A percentile compares a stretch with the other conserved stretches of the same genome.
Evolutionary conservation across 2,888 invertebrate genomes (phyloP).

Genomic region (Amiota communis): DNA sequence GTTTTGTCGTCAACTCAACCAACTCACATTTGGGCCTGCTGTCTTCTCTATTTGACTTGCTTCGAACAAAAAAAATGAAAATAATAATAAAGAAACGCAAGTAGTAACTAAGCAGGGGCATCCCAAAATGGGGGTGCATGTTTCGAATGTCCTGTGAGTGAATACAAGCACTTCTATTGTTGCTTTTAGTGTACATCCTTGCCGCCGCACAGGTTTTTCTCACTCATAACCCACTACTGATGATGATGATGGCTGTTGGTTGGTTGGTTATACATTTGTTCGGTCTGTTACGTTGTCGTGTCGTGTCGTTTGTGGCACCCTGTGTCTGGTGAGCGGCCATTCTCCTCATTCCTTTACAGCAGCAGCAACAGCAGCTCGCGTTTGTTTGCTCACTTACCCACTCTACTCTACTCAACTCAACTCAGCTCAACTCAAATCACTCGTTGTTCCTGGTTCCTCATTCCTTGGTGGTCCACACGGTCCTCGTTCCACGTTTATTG

Average conservation of each 20-base stretch:
- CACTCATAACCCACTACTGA: slow-evolving; percentile 7
- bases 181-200: not conserved
- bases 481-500: not conserved
- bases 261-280: too few relatives aligned
- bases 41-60: slow-evolving; percentile 7
- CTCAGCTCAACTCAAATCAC: not conserved
- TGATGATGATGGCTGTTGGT: too few relatives aligned
- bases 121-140: not conserved
- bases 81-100: too few relatives aligned
- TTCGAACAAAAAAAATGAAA: not conserved
- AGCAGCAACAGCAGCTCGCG: too few relatives aligned
- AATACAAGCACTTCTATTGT: too few relatives aligned
- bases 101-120: not conserved
- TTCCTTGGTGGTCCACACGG: too few relatives aligned
- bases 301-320: too few relatives aligned
- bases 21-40: too few relatives aligned
- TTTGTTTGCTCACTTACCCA: slow-evolving; percentile 41
- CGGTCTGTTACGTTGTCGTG: too few relatives aligned
- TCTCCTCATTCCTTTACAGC: slow-evolving; percentile 14
- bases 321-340: too few relatives aligned
- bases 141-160: not conserved
- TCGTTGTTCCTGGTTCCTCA: slow-evolving; percentile 41
- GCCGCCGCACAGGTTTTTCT: not conserved
- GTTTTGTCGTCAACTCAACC: not conserved
- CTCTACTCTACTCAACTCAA: slow-evolving; percentile 29